A percentile compares a stretch with the other conserved stretches of the same genome.
These are phyloP conservation scores for Semotilus atromaculatus DNA, from an alignment of 2,797 vertebrate genomes.

Conservation along the genomic window DNA sequence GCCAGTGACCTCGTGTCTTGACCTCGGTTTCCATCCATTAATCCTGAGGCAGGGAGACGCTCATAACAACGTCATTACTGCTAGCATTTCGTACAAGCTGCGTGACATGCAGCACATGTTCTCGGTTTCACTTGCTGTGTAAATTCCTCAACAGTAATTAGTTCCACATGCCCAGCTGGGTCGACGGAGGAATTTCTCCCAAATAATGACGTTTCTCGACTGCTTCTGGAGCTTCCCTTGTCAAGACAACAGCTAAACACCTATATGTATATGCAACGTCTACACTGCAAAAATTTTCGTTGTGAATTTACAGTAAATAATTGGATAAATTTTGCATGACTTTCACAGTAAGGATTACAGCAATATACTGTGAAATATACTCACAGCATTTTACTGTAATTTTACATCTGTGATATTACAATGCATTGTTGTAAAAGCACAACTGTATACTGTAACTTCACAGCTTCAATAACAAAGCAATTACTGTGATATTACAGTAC, in stretches of 20 bases:
- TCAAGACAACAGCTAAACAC: not conserved
- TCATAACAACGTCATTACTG: constrained; percentile 9
- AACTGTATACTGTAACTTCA: too few species aligned
- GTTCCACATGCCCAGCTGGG: constrained; percentile 57
- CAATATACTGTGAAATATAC: too few species aligned
- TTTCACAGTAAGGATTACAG: too few species aligned
- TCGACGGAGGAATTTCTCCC: constrained; percentile 40
- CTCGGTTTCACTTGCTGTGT: constrained; percentile 49
- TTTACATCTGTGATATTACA: too few species aligned
- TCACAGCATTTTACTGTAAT: too few species aligned
- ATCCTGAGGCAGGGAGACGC: not conserved
- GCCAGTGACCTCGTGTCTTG: not conserved
- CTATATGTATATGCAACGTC: not conserved
- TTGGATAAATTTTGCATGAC: too few species aligned
- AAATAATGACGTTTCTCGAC: constrained; percentile 31
- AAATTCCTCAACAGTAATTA: constrained; percentile 53
- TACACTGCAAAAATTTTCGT: too few species aligned
- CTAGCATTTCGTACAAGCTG: not conserved
- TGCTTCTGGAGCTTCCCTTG: constrained; percentile 36
- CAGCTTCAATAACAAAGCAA: too few species aligned
- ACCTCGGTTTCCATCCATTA: not conserved
- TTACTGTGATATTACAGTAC: too few species aligned
- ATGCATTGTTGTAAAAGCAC: too few species aligned
- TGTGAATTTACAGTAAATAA: too few species aligned
- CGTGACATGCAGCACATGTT: constrained; percentile 42